Evolutionary conservation across 2,797 vertebrate species (phyloP).

Genomic region (Anguilla megastoma): DNA sequence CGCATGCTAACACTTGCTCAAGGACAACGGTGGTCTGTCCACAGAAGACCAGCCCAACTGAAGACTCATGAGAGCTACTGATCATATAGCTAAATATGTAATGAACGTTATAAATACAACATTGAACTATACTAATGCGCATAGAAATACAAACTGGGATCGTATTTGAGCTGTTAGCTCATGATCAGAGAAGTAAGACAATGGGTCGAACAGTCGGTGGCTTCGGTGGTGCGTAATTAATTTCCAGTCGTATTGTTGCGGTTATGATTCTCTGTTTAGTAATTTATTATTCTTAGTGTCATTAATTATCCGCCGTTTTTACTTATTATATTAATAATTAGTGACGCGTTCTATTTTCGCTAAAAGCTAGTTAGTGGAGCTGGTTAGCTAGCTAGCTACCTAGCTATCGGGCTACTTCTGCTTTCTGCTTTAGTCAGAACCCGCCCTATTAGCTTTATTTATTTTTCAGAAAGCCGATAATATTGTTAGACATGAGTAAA

Average conservation of each 20-base stretch:
- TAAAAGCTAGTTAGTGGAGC: not conserved
- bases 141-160: slow-evolving; percentile 1
- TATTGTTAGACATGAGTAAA: not conserved
- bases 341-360: not conserved
- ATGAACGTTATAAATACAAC: not conserved
- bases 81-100: not conserved
- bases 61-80: not conserved
- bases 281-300: not conserved
- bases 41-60: not conserved
- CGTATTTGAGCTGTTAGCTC: not conserved
- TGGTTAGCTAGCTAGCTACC: not conserved
- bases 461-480: not conserved
- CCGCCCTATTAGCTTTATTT: not conserved
- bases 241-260: not conserved
- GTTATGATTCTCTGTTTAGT: not conserved
- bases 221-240: slow-evolving; percentile 18
- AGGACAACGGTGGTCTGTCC: slow-evolving; percentile 24
- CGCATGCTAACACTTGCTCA: slow-evolving; percentile 26
- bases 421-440: not conserved
- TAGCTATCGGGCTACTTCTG: slow-evolving; percentile 4
- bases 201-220: slow-evolving; percentile 19
- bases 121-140: not conserved
- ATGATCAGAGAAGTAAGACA: slow-evolving; percentile 29
- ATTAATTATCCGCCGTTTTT: not conserved
- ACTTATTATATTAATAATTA: not conserved